Conservation (phyloP, 2,797 vertebrate genomes). For the Salarias fasciatus region DNA sequence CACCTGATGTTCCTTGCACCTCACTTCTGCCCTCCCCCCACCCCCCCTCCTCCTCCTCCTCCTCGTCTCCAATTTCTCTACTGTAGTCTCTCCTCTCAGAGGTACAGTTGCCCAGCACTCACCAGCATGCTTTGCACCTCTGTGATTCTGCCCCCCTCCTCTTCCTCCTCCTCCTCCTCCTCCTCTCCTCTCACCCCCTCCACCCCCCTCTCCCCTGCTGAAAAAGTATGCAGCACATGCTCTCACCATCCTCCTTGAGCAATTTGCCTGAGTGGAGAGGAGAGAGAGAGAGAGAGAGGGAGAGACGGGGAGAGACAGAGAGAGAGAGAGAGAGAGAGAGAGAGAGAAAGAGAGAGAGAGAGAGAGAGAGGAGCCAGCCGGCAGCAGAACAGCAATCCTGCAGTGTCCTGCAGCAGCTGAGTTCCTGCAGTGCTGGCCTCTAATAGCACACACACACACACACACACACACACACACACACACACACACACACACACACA, state of each 20-base stretch:
- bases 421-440: slow-evolving; percentile 82
- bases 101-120: slow-evolving; percentile 72
- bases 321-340: slow-evolving; percentile 32
- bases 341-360: slow-evolving; percentile 30
- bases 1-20: slow-evolving; percentile 84
- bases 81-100: slow-evolving; percentile 72
- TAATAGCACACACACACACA: slow-evolving; percentile 49
- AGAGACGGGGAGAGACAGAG: slow-evolving; percentile 43
- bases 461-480: slow-evolving; percentile 3
- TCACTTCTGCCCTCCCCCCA: slow-evolving; percentile 62
- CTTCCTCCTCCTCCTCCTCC: slow-evolving; percentile 11
- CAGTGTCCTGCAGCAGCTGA: slow-evolving; percentile 85
- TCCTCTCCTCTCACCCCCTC: slow-evolving; percentile 15
- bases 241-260: slow-evolving; percentile 77
- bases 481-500: slow-evolving; percentile 17
- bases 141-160: slow-evolving; percentile 41
- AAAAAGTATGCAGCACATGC: slow-evolving; percentile 82
- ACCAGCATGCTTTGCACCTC: slow-evolving; percentile 74
- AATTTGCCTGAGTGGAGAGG: slow-evolving; percentile 76
- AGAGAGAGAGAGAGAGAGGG: slow-evolving; percentile 30
- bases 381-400: slow-evolving; percentile 78
- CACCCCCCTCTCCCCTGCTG: slow-evolving; percentile 34
- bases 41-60: slow-evolving; percentile 50
- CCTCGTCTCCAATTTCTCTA: slow-evolving; percentile 69
- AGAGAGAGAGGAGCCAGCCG: slow-evolving; percentile 45